Evolutionary conservation across 2,113 vertebrate species (phyloP).

Genomic region (Paedocypris sp.): DNA sequence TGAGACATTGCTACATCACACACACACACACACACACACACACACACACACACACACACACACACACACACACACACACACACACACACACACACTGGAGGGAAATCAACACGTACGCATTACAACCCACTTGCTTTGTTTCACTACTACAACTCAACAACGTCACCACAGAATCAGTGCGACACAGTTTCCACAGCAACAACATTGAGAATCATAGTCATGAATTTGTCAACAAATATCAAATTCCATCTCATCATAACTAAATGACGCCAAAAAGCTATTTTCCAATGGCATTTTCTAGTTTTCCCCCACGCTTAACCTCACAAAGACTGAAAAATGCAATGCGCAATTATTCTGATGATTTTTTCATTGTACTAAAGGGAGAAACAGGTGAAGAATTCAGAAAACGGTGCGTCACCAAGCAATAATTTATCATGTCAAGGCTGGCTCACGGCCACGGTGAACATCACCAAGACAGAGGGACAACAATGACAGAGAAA

Average conservation of each 20-base stretch:
- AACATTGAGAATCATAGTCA: too few species aligned
- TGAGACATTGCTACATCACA: too few species aligned
- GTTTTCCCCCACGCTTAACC: background rate
- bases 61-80: background rate
- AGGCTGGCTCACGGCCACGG: slow-evolving; percentile 4
- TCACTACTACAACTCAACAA: background rate
- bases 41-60: background rate
- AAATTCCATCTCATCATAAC: too few species aligned
- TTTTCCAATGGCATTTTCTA: background rate
- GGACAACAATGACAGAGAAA: slow-evolving; percentile 6
- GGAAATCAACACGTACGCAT: slow-evolving; percentile 1
- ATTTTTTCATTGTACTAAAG: slow-evolving; percentile 1
- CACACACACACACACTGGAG: background rate
- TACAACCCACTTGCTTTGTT: background rate
- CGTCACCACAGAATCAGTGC: background rate
- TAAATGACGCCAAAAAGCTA: too few species aligned
- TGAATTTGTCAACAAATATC: too few species aligned
- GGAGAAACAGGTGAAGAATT: slow-evolving; percentile 2
- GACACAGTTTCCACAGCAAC: background rate
- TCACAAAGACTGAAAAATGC: background rate
- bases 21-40: background rate
- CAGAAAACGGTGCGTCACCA: background rate
- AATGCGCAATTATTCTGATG: background rate
- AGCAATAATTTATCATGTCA: slow-evolving; percentile 12
- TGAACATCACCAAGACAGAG: background rate